Conservation (phyloP, 2,888 invertebrate species). For the Limnephilus rhombicus region DNA sequence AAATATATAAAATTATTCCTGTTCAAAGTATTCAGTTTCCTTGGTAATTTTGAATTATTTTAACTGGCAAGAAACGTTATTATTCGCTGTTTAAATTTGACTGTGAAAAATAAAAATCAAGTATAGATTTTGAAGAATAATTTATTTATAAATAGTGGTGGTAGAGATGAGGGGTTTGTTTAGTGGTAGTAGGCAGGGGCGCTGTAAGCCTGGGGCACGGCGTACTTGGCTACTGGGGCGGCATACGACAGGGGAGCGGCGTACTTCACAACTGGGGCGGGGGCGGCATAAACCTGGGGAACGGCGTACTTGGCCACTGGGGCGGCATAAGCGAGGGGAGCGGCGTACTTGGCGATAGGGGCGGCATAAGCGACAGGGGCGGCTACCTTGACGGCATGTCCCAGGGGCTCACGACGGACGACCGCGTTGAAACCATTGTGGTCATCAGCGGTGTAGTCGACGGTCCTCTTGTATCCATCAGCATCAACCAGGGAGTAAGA, state of each 20-base stretch:
- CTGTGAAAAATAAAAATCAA: background rate
- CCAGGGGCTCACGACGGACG: slow-evolving; percentile 68
- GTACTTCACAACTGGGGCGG: slow-evolving; percentile 51
- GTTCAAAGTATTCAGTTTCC: no score
- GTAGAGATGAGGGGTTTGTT: background rate
- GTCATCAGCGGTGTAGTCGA: slow-evolving; percentile 75
- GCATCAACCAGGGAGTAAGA: slow-evolving; percentile 74
- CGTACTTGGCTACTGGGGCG: slow-evolving; percentile 45
- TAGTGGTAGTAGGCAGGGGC: slow-evolving; percentile 68
- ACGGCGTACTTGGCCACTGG: slow-evolving; percentile 67
- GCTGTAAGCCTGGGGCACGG: slow-evolving; percentile 54
- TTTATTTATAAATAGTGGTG: background rate
- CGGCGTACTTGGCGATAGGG: slow-evolving; percentile 60
- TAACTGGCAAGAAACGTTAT: no score
- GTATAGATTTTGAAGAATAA: background rate
- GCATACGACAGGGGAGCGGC: slow-evolving; percentile 19
- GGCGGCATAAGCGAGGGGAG: slow-evolving; percentile 60
- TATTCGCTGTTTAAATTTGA: no score
- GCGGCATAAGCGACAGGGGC: slow-evolving; percentile 60
- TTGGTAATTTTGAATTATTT: no score
- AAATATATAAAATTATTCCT: no score
- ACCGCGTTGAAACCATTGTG: slow-evolving; percentile 77
- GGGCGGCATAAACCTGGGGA: slow-evolving; percentile 51
- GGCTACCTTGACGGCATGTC: slow-evolving; percentile 51
- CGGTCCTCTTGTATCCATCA: slow-evolving; percentile 74